Evolutionary conservation across 2,797 vertebrate genomes (phyloP).

Genomic region (Perdix hodgsoniae): DNA sequence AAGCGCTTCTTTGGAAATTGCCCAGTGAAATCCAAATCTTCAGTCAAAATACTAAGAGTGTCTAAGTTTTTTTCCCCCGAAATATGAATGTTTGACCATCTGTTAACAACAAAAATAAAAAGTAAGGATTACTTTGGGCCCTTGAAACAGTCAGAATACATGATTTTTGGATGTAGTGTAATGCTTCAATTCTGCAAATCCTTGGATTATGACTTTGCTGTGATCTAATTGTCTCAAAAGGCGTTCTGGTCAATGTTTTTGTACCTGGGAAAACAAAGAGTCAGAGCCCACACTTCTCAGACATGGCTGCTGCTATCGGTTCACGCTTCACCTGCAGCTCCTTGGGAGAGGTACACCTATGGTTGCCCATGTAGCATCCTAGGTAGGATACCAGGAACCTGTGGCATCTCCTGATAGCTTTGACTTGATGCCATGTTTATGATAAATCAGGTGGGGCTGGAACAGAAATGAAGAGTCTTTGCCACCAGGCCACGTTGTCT

Average conservation of each 20-base stretch:
- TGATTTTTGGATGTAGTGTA: background rate
- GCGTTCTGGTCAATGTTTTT: background rate
- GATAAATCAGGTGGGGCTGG: background rate
- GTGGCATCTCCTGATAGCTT: background rate
- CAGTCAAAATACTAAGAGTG: background rate
- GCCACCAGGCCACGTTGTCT: background rate
- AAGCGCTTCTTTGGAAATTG: background rate
- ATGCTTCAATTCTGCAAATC: background rate
- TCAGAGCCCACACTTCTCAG: background rate
- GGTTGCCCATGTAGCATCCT: background rate
- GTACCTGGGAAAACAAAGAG: background rate
- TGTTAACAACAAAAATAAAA: background rate
- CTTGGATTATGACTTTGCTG: background rate
- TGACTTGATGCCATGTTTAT: background rate
- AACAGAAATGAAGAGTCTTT: background rate
- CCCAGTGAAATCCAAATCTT: background rate
- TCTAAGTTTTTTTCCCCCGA: background rate
- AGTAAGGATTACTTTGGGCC: background rate
- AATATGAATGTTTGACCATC: background rate
- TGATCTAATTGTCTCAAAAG: background rate
- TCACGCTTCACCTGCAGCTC: background rate
- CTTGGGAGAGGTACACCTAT: background rate
- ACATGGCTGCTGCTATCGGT: background rate
- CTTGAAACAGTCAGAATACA: background rate
- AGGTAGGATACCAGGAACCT: background rate